Conservation (phyloP, 2,113 vertebrate genomes). For the Oplegnathus fasciatus region DNA sequence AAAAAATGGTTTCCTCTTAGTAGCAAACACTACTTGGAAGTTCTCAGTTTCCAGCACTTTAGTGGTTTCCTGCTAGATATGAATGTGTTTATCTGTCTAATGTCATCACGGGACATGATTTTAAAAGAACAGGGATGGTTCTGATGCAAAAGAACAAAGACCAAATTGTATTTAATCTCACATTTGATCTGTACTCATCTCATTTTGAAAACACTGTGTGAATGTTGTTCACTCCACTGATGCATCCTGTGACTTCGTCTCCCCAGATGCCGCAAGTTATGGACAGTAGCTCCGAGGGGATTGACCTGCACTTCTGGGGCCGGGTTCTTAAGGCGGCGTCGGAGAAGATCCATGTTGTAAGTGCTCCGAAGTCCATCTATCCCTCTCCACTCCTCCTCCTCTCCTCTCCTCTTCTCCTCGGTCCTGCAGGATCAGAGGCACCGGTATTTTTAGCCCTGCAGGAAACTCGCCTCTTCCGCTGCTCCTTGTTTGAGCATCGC, state of each 20-base stretch:
- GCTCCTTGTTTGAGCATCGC: slow-evolving; percentile 42
- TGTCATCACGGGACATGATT: not conserved
- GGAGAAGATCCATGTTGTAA: slow-evolving; percentile 89
- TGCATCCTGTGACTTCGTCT: slow-evolving; percentile 35
- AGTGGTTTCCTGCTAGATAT: not conserved
- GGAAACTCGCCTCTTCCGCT: slow-evolving; percentile 76
- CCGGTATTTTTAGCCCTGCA: slow-evolving; percentile 76
- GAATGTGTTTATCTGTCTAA: slow-evolving; percentile 15
- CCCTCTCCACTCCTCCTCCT: slow-evolving; percentile 1
- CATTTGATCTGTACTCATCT: slow-evolving; percentile 4
- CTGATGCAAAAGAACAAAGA: slow-evolving; percentile 28
- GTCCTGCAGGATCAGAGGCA: slow-evolving; percentile 46
- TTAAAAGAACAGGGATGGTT: not conserved
- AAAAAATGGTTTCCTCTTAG: not conserved
- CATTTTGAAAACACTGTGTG: not conserved
- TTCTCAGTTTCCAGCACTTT: not conserved
- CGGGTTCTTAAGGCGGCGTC: slow-evolving; percentile 85
- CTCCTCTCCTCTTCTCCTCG: slow-evolving; percentile 1
- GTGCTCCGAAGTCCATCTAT: slow-evolving; percentile 44
- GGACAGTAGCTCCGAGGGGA: slow-evolving; percentile 85
- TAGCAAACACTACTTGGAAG: slow-evolving; percentile 5
- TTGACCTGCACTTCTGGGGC: slow-evolving; percentile 90
- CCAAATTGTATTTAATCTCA: slow-evolving; percentile 24
- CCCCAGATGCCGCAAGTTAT: slow-evolving; percentile 91
- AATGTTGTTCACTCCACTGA: not conserved